Evolutionary conservation across 2,797 vertebrate genomes (phyloP).

Genomic region (Darevskia nairensis): DNA sequence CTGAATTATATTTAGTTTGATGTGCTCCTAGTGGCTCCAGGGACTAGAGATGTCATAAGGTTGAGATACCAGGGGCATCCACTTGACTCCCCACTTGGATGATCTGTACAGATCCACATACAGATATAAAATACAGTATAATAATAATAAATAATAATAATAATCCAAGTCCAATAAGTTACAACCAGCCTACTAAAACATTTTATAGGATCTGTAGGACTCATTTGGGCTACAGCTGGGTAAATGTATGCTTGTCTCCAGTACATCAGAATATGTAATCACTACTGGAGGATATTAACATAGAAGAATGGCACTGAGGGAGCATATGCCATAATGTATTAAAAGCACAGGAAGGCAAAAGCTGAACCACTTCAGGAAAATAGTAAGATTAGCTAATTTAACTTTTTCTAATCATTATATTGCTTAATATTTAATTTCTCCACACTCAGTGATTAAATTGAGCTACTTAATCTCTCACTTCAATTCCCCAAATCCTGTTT

Average conservation of each 20-base stretch:
- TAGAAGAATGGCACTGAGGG: not conserved
- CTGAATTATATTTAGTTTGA: not conserved
- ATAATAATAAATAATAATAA: too few species aligned
- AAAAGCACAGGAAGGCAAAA: not conserved
- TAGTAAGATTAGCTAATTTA: not conserved
- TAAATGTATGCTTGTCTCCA: not conserved
- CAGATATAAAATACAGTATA: too few species aligned
- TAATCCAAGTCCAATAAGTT: too few species aligned
- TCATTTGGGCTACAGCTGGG: not conserved
- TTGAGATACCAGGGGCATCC: not conserved
- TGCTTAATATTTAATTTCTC: constrained; percentile 29
- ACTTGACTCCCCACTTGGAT: not conserved
- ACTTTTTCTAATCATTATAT: constrained; percentile 15
- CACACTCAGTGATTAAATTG: constrained; percentile 12
- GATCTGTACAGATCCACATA: not conserved
- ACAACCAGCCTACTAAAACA: too few species aligned
- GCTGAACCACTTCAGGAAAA: not conserved
- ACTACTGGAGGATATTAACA: not conserved
- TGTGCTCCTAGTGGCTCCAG: not conserved
- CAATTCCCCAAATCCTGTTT: constrained; percentile 21
- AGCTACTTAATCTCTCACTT: constrained; percentile 18
- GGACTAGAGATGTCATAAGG: not conserved
- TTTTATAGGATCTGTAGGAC: too few species aligned
- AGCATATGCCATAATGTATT: not conserved
- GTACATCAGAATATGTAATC: not conserved